Base-by-base conservation (phyloP, 2,113 vertebrate genomes). In the Myrmecophaga tridactyla region DNA sequence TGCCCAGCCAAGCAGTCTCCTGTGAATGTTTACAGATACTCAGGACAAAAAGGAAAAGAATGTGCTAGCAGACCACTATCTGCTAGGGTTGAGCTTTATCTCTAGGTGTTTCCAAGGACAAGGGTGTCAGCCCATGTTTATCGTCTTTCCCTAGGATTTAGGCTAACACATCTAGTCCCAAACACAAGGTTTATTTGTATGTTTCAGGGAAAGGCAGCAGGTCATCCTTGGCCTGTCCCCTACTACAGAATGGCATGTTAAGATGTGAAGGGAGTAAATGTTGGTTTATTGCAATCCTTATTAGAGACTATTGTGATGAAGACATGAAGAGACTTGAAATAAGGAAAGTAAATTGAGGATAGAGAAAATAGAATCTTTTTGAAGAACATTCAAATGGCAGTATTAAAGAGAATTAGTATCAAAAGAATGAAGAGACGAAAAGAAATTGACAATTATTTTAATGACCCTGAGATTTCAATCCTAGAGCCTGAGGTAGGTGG, bases 391-490 rank as follows among this genome's bases (percentile, higher is more conserved):
- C 63, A 60, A 39, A 20, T n/a, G 20, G 2, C 2, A 34, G 34
- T 20, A 72, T 70, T 69, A 85, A 60, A 27, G 20, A 56, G 6
- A 36, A 87, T 63, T 72, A 39, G 27, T 31, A 62, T 25, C 12
- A n/a, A 46, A 10, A 60, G 13, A 78, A 73, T 29, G 23, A 84
- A 10, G 25, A 78, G 15, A 77, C 60, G 46, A 8, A 85, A n/a
- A 72, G 13, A 82, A 82, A 60, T 29, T 29, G 9, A 36, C 36
- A 82, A 72, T 81, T 89, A 43, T 58, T 92, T 95, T 73, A 23
- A 36, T 11, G 9, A 60, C 12, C 56, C 29, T 69, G 51, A 34
- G 31, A 27, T 82, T 87, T 93, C 23, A 29, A 4, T n/a, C 31
- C 86, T 23, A 7, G 53, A 36, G 13, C 14, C 13, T 11, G 46